These are phyloP conservation scores for Aegotheles bennettii DNA, from an alignment of 2,113 vertebrate genomes.

Conservation along the genomic window DNA sequence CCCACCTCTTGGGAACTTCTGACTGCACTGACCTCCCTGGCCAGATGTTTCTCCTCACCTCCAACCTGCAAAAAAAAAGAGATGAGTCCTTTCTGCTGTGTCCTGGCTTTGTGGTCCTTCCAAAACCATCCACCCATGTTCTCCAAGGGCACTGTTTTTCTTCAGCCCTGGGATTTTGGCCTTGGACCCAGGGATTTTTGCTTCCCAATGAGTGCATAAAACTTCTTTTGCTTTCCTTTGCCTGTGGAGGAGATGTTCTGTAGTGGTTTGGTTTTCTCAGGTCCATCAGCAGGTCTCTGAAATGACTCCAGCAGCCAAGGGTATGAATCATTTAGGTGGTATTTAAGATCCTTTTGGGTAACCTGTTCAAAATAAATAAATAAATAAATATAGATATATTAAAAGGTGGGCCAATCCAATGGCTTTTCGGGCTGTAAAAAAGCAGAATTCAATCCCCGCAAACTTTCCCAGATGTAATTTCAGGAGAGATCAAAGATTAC, in stretches of 20 bases:
- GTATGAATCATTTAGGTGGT: neutral
- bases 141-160: neutral
- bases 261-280: neutral
- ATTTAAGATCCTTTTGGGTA: neutral
- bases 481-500: conserved; percentile 65
- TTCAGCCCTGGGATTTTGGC: neutral
- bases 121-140: neutral
- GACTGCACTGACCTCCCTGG: rapidly evolving
- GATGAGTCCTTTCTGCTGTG: neutral
- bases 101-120: neutral
- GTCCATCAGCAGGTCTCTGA: neutral
- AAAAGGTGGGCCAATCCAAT: neutral
- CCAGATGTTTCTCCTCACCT: neutral
- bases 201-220: neutral
- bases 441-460: conserved; percentile 46
- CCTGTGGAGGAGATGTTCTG: neutral
- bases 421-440: conserved; percentile 34
- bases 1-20: neutral
- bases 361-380: neutral
- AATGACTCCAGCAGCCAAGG: neutral
- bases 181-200: neutral
- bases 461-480: conserved; percentile 72
- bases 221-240: neutral
- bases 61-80: neutral
- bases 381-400: neutral